A percentile compares a stretch with the other conserved stretches of the same genome.
Evolutionary conservation across 2,113 vertebrate genomes (phyloP).

Genomic region (Tichodroma muraria): DNA sequence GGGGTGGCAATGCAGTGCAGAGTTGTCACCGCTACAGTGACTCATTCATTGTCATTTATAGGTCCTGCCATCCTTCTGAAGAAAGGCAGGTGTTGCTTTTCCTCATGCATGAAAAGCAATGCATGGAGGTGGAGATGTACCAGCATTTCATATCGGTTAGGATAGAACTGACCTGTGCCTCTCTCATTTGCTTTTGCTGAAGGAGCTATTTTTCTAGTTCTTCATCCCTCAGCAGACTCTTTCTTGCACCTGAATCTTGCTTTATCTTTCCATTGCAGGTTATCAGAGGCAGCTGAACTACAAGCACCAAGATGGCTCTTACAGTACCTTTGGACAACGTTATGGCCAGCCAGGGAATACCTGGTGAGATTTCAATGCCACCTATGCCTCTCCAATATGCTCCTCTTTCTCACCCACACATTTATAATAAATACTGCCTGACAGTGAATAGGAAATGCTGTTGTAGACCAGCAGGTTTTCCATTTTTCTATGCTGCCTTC

Average conservation of each 20-base stretch:
- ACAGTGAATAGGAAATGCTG: background rate
- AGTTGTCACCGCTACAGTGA: background rate
- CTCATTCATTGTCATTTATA: background rate
- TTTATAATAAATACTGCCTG: background rate
- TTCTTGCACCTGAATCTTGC: background rate
- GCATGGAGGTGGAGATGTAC: background rate
- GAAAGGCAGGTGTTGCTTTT: background rate
- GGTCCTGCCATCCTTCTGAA: background rate
- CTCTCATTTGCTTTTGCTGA: background rate
- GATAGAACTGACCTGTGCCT: background rate
- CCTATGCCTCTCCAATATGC: background rate
- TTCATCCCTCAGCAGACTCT: background rate
- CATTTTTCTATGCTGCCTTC: background rate
- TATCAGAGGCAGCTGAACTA: slow-evolving; percentile 89
- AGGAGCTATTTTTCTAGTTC: background rate
- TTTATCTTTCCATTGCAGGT: slow-evolving; percentile 64
- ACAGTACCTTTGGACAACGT: slow-evolving; percentile 81
- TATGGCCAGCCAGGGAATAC: slow-evolving; percentile 70
- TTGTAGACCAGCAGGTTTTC: background rate
- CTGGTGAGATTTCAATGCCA: slow-evolving; percentile 74
- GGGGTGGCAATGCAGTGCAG: background rate
- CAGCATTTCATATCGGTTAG: background rate
- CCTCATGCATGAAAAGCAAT: background rate
- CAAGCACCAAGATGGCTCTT: slow-evolving; percentile 77
- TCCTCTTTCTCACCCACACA: background rate